Evolutionary conservation across 2,888 invertebrate species (phyloP).

Genomic region (Liopterus haemorrhoidalis): DNA sequence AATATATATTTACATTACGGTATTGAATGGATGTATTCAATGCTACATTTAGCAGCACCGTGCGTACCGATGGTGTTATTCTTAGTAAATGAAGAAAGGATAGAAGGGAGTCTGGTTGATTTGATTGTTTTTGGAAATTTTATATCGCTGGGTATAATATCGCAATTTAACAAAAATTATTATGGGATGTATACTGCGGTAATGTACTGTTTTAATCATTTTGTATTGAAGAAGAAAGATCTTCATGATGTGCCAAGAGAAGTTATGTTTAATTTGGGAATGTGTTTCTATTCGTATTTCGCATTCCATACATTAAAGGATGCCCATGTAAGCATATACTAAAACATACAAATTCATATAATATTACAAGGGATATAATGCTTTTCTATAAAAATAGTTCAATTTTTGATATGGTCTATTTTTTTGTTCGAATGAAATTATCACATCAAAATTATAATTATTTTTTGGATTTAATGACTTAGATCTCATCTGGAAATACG

Average conservation of each 20-base stretch:
- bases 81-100: conserved; percentile 28
- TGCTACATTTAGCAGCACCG: conserved; percentile 16
- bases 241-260: conserved; percentile 39
- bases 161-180: conserved; percentile 38
- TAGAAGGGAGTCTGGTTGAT: conserved; percentile 31
- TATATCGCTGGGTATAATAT: conserved; percentile 36
- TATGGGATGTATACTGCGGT: conserved; percentile 35
- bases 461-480: too few relatives aligned
- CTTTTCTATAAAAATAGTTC: background rate
- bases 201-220: conserved; percentile 40
- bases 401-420: too few relatives aligned
- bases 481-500: too few relatives aligned
- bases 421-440: too few relatives aligned
- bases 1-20: conserved; percentile 33
- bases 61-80: conserved; percentile 35
- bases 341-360: too few relatives aligned
- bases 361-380: too few relatives aligned
- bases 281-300: conserved; percentile 43
- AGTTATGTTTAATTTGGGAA: conserved; percentile 43
- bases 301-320: conserved; percentile 35
- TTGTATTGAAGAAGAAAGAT: conserved; percentile 36
- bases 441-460: too few relatives aligned
- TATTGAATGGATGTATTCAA: conserved; percentile 28
- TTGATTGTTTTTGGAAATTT: conserved; percentile 35
- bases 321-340: background rate